phyloP scores from a whole-genome alignment of 30 jellyfish, hydroid and myxozoan genomes.

The Hydractinia symbiolongicarpus region DNA sequence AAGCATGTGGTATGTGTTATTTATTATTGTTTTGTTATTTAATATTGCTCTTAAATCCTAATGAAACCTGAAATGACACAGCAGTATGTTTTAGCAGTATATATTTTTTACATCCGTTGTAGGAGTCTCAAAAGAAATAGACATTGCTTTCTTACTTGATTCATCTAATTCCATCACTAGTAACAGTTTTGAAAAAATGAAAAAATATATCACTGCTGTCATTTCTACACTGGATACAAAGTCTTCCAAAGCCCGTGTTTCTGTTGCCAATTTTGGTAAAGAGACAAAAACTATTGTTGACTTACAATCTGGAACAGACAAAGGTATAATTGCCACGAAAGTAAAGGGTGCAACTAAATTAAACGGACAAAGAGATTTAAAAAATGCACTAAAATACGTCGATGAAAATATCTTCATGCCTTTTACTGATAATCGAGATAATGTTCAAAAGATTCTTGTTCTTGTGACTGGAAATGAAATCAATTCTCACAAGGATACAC shows the following conservation, averaged over 20 bases:
- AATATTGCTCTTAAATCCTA: too few relatives aligned
- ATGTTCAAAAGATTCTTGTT: slow-evolving; percentile 33
- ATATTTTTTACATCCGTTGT: background rate
- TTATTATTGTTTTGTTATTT: too few relatives aligned
- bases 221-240: background rate
- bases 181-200: slow-evolving; percentile 1
- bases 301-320: slow-evolving; percentile 13
- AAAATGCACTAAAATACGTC: slow-evolving; percentile 37
- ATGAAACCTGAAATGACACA: too few relatives aligned
- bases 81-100: too few relatives aligned
- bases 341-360: background rate
- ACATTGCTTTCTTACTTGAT: slow-evolving; percentile 33
- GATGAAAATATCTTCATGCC: slow-evolving; percentile 12
- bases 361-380: slow-evolving; percentile 64
- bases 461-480: slow-evolving; percentile 54
- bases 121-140: slow-evolving; percentile 40
- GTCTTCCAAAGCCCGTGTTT: slow-evolving; percentile 37
- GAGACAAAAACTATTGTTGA: slow-evolving; percentile 33
- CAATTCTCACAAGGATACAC: slow-evolving; percentile 38
- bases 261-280: slow-evolving; percentile 40
- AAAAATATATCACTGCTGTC: background rate
- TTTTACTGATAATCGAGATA: background rate
- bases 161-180: slow-evolving; percentile 12
- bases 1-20: slow-evolving; percentile 57
- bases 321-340: background rate